Base-by-base conservation (phyloP, 2,797 vertebrate genomes). In the Tragopan temminckii region DNA sequence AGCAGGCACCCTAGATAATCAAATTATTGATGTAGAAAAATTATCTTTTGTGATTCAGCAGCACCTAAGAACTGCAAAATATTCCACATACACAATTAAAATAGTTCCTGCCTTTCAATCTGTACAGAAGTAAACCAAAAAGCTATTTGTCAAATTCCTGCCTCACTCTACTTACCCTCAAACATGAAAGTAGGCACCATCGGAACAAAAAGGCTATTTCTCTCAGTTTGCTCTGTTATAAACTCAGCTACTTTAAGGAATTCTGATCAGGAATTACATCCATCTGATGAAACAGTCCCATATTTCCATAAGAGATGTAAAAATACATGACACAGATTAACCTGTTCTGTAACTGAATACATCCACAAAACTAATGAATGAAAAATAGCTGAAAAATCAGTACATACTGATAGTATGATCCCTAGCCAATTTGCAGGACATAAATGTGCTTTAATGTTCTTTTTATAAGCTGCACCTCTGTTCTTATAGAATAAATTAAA, bases 401-500 rank as follows among this genome's bases (percentile, higher is more conserved):
- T 58, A 53, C 52, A 48, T 74, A 82, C 52, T 61, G 48, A 53
- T 31, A 86, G 52, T 38, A 84, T 0, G 0, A 80, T 78, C 77
- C 80, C 71, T 35, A 74, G 53, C 53, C 62, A 89, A 64, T 38
- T 83, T 21, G 25, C 35, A 81, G 62, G 35, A 58, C 76, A 92
- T 62, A 88, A 89, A 86, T 88, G 69, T 0, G 29, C 63, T 89
- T 94, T 93, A 91, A 75, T 80, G 64, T 78, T 93, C 72, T 89
- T 94, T 92, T 86, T 55, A 82, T 77, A 85, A 93, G 38, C 12
- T 25, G 31, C 85, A 70, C 16, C 72, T 87, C 80, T 87, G 35
- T 92, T 90, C 45, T 67, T 90, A 71, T 55, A 86, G 77, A 72
- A 82, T 46, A 75, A 45, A 91, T 94, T 96, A 87, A 85, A 70